A percentile compares a stretch with the other conserved stretches of the same genome.
Evolutionary conservation across 2,888 invertebrate genomes (phyloP).

Genomic region (Ornithoptera alexandrae): DNA sequence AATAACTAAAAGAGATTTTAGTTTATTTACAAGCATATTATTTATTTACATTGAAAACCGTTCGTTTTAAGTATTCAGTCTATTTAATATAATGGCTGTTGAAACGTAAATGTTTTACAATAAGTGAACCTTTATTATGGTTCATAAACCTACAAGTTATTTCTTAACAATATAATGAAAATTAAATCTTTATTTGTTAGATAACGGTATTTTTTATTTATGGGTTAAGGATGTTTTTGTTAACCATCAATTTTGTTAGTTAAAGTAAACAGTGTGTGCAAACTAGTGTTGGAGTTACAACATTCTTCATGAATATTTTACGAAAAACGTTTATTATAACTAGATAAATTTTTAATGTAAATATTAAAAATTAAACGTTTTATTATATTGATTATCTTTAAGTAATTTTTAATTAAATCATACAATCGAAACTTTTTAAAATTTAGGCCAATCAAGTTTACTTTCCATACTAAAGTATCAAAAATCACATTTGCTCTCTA

Average conservation of each 20-base stretch:
- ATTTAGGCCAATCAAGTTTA: slow-evolving; percentile 10
- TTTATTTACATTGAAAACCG: slow-evolving; percentile 13
- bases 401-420: not conserved
- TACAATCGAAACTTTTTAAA: not conserved
- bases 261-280: not conserved
- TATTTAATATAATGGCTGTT: slow-evolving; percentile 24
- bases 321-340: no score
- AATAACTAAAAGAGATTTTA: not conserved
- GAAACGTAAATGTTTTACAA: not conserved
- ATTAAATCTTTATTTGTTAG: not conserved
- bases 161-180: not conserved
- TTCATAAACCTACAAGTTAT: slow-evolving; percentile 3
- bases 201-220: not conserved
- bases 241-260: not conserved
- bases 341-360: no score
- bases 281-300: not conserved
- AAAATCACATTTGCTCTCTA: not conserved
- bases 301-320: not conserved
- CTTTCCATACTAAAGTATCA: not conserved
- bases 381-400: not conserved
- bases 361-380: not conserved
- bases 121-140: not conserved
- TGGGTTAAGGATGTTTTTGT: not conserved
- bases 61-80: slow-evolving; percentile 24
- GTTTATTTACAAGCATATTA: slow-evolving; percentile 19